phyloP scores from a whole-genome alignment of 2,113 vertebrate genomes.

The Campylomormyrus numenius region DNA sequence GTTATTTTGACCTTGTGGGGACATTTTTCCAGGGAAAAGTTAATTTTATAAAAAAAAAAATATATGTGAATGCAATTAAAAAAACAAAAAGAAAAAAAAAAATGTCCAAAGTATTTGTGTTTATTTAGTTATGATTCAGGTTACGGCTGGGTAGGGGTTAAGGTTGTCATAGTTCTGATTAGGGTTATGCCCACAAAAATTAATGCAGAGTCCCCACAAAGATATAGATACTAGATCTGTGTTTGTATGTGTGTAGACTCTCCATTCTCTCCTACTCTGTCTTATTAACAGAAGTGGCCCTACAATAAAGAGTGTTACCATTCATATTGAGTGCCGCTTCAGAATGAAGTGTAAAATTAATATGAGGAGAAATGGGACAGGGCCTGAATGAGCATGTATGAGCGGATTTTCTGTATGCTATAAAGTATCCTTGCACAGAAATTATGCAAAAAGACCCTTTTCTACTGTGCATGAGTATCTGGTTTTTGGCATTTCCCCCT shows the following conservation, averaged over 20 bases:
- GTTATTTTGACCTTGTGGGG: not conserved
- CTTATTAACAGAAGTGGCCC: not conserved
- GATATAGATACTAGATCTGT: not conserved
- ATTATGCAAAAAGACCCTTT: not conserved
- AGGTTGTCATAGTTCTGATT: not conserved
- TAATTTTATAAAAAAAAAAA: not conserved
- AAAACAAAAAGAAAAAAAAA: too few species aligned
- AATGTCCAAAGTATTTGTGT: not conserved
- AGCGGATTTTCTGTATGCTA: not conserved
- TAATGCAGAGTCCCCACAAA: not conserved
- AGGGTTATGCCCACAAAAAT: not conserved
- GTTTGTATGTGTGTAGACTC: not conserved
- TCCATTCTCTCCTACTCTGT: not conserved
- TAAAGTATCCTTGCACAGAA: not conserved
- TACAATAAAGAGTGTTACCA: not conserved
- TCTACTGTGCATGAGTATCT: not conserved
- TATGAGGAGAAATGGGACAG: not conserved
- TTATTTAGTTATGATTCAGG: not conserved
- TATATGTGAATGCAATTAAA: not conserved
- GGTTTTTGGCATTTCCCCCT: not conserved
- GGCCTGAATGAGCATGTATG: not conserved
- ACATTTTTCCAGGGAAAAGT: not conserved
- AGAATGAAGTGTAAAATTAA: not conserved
- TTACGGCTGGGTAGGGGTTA: not conserved
- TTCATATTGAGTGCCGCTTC: not conserved